phyloP scores from a whole-genome alignment of 92 coral and sea anemone genomes.

The Heliopora coerulea region DNA sequence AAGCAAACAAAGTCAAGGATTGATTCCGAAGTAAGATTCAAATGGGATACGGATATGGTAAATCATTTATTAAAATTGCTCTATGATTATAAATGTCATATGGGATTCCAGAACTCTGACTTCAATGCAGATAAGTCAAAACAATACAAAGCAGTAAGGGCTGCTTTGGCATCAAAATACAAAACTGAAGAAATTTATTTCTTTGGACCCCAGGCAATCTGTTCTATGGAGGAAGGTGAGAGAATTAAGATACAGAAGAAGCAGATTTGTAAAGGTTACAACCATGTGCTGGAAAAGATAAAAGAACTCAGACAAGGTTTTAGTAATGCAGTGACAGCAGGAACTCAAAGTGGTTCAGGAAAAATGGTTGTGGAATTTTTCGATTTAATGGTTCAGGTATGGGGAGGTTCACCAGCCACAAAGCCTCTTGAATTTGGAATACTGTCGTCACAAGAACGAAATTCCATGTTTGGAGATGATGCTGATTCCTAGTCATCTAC shows the following conservation, averaged over 20 bases:
- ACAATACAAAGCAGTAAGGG: slow-evolving; percentile 9
- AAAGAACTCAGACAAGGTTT: too few species aligned
- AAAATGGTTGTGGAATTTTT: neutral
- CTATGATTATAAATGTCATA: neutral
- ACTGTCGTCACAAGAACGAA: too few species aligned
- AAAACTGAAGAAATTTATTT: neutral
- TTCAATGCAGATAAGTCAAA: neutral
- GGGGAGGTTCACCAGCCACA: neutral
- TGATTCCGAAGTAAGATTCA: too few species aligned
- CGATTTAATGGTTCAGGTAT: neutral
- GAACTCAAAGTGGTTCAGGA: neutral
- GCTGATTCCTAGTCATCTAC: neutral
- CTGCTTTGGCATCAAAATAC: neutral
- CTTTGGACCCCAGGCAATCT: neutral
- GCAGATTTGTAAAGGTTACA: too few species aligned
- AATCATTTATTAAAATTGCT: neutral
- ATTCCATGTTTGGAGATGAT: too few species aligned
- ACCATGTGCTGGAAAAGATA: neutral
- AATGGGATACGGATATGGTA: neutral
- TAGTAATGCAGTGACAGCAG: slow-evolving; percentile 2
- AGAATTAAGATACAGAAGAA: neutral
- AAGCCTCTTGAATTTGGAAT: neutral
- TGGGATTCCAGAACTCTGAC: neutral
- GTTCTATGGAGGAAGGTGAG: neutral
- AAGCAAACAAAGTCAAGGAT: too few species aligned